Base-by-base conservation (phyloP, 2,888 invertebrate genomes). In the Hyposoter didymator region DNA sequence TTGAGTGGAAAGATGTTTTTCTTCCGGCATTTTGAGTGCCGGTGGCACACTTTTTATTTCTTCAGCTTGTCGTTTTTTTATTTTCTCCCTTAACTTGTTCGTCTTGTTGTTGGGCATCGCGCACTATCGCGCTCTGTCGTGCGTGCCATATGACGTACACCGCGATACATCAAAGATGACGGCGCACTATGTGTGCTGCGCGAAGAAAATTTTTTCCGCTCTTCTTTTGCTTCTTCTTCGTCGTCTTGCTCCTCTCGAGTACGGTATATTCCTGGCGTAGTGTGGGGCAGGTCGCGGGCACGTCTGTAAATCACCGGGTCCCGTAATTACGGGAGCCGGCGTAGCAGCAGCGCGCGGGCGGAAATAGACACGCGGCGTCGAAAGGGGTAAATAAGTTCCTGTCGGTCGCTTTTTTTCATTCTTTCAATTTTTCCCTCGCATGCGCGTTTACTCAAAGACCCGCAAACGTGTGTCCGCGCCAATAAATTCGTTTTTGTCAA, bases 271-370 rank as follows among this genome's bases (percentile, higher is more conserved):
- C 35, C 67, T 22, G 17, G 59, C 55, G 75, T 49, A 75, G 70
- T 74, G 84, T 85, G 76, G 81, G 86, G 86, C 86, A 86, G 86
- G 86, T 86, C 86, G 86, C 81, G 86, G 78, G 84, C 84, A 67
- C 80, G 75, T 82, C 84, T 82, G 86, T 88, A 87, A 86, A 86
- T 88, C 87, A 87, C 87, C 86, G 86, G 78, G 79, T 79, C 82
- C 59, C 76, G 83, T 87, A 88, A 88, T 88, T 88, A 86, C 88
- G 85, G 82, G 79, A 82, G 87, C 83, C 84, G 82, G 85, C 73
- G 78, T 39, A 39, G 39, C 39, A 87, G 85, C n/a, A 12, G 12
- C 55, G 55, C 28, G 59, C 59, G 28, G 22, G 59, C 87, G 90
- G 90, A 82, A 85, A 84, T 84, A 87, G 78, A 88, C 83, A 82